Base-by-base conservation (phyloP, 2,113 vertebrate genomes). In the Lamprologus speciosus region DNA sequence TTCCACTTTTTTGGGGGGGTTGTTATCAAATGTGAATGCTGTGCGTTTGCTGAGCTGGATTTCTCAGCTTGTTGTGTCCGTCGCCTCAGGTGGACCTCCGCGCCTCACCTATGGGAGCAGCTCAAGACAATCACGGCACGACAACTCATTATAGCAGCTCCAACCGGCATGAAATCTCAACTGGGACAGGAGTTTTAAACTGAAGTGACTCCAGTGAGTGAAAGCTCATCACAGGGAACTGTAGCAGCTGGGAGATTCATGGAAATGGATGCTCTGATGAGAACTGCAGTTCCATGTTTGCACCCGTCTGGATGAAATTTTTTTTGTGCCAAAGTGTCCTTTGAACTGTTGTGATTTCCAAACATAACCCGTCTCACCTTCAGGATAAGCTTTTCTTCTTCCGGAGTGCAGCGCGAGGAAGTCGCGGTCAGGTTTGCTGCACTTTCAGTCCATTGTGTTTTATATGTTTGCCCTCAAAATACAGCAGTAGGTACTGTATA, bases 131-230 rank as follows among this genome's bases (percentile, higher is more conserved):
- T 87, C 84, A 1, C 93, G 68, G 17, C 88, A 86, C 1, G 68
- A 89, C 57, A 95, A 95, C 87, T 87, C 90, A 1, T 95, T 95
- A 92, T 95, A 96, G 92, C 91, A 26, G 58, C 75, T 37, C 54
- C 91, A 51, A 47, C 53, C 3, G 58, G 51, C 87, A 79, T 78
- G 54, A 68, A 47, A 58, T 70, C 35, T 70, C 47, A 45, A 79
- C 79, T 23, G 54, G 70, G 60, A 84, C 85, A 14, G 51, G 75
- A 6, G 7, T 80, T 83, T 78, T 63, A n/a, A 68, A 55, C 65
- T 45, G 47, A 82, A 84, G 60, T 26, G 85, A 88, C 88, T 87
- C 50, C 19, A 75, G 63, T 60, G 81, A 88, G 80, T 70, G 90
- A 85, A 80, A 19, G 17, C 23, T 33, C 63, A 13, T 57, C 65